Percentiles rank a stretch among this genome's conserved stretches.
Evolutionary conservation across 1,140 invertebrate species (phyloP).

Genomic region (Lasioglossum albipes): DNA sequence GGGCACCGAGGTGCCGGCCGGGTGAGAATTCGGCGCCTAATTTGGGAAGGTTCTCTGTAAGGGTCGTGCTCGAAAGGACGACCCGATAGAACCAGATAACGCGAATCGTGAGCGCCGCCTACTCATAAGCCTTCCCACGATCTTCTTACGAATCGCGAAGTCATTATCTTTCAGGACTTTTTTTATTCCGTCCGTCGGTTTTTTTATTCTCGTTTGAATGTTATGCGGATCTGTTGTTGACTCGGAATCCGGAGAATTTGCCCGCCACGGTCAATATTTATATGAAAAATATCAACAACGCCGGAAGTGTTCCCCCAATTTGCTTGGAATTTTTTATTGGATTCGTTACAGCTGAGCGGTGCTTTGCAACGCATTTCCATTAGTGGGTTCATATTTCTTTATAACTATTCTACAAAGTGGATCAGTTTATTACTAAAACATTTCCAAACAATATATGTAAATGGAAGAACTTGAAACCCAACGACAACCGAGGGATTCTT

Average conservation of each 20-base stretch:
- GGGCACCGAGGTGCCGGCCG: conserved; percentile 23
- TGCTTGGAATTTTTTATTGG: neutral
- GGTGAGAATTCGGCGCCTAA: conserved; percentile 63
- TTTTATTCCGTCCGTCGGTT: neutral
- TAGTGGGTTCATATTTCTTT: too few species aligned
- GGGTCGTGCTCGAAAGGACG: conserved; percentile 21
- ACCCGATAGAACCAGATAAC: conserved; percentile 57
- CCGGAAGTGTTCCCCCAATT: too few species aligned
- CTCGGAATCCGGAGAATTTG: neutral
- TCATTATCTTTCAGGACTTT: conserved; percentile 6
- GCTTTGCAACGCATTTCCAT: too few species aligned
- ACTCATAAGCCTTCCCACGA: conserved; percentile 33
- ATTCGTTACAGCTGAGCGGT: neutral
- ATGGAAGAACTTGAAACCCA: too few species aligned
- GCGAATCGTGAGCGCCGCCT: conserved; percentile 24
- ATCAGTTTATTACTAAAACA: too few species aligned
- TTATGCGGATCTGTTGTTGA: neutral
- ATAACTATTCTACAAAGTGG: too few species aligned
- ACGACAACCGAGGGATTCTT: too few species aligned
- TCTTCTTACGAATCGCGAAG: conserved; percentile 32
- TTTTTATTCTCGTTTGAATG: too few species aligned
- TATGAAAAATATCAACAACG: neutral
- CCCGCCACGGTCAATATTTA: neutral
- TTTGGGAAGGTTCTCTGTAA: conserved; percentile 53
- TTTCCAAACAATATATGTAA: too few species aligned